These are phyloP conservation scores for Drosophila sucinea DNA, from an alignment of 1,140 invertebrate species.

Conservation along the genomic window DNA sequence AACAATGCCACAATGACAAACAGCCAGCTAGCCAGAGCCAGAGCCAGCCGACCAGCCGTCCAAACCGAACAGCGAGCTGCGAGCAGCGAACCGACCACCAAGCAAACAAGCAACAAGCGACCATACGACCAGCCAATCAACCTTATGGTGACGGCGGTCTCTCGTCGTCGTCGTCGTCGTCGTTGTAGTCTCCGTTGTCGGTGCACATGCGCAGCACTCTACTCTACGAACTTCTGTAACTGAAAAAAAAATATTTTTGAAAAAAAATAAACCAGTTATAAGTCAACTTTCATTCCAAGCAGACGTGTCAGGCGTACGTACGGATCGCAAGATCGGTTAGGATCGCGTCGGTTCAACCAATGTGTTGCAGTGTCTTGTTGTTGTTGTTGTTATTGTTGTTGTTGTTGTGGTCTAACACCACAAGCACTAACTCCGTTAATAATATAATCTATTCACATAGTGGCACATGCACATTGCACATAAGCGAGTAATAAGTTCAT, in stretches of 20 bases:
- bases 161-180: slow-evolving; percentile 16
- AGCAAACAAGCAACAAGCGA: slow-evolving; percentile 19
- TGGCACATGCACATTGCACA: slow-evolving; percentile 31
- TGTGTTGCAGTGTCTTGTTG: slow-evolving; percentile 4
- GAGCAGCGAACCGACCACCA: slow-evolving; percentile 8
- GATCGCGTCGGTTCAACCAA: slow-evolving; percentile 43
- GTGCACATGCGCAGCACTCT: slow-evolving; percentile 56
- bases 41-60: slow-evolving; percentile 30
- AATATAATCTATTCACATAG: slow-evolving; percentile 11
- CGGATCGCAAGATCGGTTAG: slow-evolving; percentile 35
- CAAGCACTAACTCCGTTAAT: slow-evolving; percentile 6
- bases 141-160: slow-evolving; percentile 46
- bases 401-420: slow-evolving; percentile 21
- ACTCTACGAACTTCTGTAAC: slow-evolving; percentile 51
- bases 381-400: slow-evolving; percentile 32
- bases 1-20: slow-evolving; percentile 77
- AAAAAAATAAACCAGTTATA: slow-evolving; percentile 75
- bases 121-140: slow-evolving; percentile 51
- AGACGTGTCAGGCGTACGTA: slow-evolving; percentile 64
- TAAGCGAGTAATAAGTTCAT: slow-evolving; percentile 37
- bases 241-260: slow-evolving; percentile 2
- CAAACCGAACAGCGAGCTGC: not conserved
- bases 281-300: slow-evolving; percentile 82
- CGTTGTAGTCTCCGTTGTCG: slow-evolving; percentile 27
- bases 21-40: slow-evolving; percentile 33